These are phyloP conservation scores for Pheucticus melanocephalus DNA, from an alignment of 2,113 vertebrate genomes.

Conservation along the genomic window DNA sequence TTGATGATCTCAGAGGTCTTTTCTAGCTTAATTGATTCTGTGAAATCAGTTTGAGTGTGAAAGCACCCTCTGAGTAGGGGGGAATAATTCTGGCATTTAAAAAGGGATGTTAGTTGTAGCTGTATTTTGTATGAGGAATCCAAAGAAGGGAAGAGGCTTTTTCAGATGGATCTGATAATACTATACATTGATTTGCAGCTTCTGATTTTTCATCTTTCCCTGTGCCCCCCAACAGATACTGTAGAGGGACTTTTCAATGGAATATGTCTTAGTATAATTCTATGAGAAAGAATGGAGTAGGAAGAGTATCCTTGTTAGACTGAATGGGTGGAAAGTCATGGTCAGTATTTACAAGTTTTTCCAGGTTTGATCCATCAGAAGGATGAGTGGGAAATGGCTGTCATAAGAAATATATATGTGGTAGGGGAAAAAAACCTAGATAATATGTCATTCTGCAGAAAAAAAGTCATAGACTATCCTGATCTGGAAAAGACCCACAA, in stretches of 20 bases:
- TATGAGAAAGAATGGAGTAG: neutral
- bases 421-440: neutral
- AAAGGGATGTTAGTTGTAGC: neutral
- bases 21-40: neutral
- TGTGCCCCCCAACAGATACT: rapidly evolving
- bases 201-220: neutral
- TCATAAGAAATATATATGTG: neutral
- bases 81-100: neutral
- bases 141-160: neutral
- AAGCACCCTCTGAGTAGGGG: neutral
- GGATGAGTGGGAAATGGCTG: neutral
- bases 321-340: neutral
- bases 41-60: neutral
- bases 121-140: neutral
- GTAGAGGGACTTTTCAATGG: neutral
- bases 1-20: neutral
- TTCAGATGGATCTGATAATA: neutral
- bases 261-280: neutral
- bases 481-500: neutral
- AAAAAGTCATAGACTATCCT: neutral
- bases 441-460: neutral
- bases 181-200: neutral
- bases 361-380: neutral
- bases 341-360: neutral
- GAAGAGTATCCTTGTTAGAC: neutral